Evolutionary conservation across 2,113 vertebrate species (phyloP).

Genomic region (Emydura subglobosa): DNA sequence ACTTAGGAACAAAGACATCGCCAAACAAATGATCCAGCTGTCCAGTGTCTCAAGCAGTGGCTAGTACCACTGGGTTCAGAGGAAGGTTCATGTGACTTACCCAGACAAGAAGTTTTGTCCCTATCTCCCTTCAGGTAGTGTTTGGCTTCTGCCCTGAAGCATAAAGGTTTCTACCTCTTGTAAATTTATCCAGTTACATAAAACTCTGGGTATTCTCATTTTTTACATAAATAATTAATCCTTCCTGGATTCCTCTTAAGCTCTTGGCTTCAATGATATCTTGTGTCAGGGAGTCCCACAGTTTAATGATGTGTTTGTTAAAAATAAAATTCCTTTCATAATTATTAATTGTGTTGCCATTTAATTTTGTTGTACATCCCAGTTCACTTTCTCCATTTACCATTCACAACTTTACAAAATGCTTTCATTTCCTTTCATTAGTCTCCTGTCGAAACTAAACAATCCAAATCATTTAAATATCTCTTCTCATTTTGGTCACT

Average conservation of each 20-base stretch:
- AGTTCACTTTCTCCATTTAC: neutral
- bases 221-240: neutral
- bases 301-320: neutral
- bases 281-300: neutral
- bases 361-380: neutral
- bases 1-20: neutral
- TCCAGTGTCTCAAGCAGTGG: fast-evolving
- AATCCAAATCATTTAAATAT: neutral
- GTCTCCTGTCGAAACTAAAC: neutral
- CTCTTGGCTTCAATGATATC: neutral
- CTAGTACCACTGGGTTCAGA: neutral
- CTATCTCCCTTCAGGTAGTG: neutral
- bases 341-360: neutral
- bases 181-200: neutral
- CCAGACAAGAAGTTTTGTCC: neutral
- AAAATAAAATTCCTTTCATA: neutral
- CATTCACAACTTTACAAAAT: neutral
- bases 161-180: neutral
- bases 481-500: neutral
- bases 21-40: neutral
- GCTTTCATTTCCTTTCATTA: neutral
- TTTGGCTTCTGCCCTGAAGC: neutral
- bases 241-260: conserved; percentile 15
- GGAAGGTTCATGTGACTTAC: neutral
- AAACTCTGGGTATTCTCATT: neutral